Conservation (phyloP, 2,888 invertebrate genomes). For the Chelonus formosanus region DNA sequence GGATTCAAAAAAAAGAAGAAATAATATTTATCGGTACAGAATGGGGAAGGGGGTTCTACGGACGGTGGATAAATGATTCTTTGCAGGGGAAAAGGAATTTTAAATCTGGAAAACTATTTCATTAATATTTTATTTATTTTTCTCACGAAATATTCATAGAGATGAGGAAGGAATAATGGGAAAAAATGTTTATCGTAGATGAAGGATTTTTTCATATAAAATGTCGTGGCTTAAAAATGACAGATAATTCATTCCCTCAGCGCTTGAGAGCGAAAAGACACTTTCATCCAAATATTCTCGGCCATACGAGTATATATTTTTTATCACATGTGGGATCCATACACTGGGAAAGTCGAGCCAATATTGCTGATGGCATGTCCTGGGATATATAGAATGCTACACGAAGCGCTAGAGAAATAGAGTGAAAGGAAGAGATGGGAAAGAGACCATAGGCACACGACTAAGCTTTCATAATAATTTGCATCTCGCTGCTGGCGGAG, state of each 20-base stretch:
- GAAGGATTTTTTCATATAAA: constrained; percentile 1
- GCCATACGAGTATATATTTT: constrained; percentile 51
- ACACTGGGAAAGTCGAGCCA: constrained; percentile 41
- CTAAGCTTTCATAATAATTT: constrained; percentile 63
- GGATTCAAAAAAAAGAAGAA: constrained; percentile 34
- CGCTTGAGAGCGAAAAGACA: constrained; percentile 22
- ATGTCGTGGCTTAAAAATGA: constrained; percentile 9
- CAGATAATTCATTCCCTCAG: neutral
- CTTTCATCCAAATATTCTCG: constrained; percentile 38
- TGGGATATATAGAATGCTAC: constrained; percentile 30
- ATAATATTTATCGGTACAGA: constrained; percentile 8
- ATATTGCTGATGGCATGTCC: constrained; percentile 51
- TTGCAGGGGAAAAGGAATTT: too few species aligned
- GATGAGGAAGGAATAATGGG: neutral
- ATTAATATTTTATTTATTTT: constrained; percentile 12
- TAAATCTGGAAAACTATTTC: too few species aligned
- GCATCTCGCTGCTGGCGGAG: constrained; percentile 51
- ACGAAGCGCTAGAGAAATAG: constrained; percentile 17
- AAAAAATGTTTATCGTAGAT: neutral
- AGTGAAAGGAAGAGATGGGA: constrained; percentile 6
- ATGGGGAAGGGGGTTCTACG: too few species aligned
- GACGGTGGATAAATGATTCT: neutral
- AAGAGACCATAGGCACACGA: constrained; percentile 46
- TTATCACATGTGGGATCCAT: constrained; percentile 58
- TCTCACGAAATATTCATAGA: constrained; percentile 1